Base-by-base conservation (phyloP, 2,113 vertebrate genomes). In the Urocitellus parryii region DNA sequence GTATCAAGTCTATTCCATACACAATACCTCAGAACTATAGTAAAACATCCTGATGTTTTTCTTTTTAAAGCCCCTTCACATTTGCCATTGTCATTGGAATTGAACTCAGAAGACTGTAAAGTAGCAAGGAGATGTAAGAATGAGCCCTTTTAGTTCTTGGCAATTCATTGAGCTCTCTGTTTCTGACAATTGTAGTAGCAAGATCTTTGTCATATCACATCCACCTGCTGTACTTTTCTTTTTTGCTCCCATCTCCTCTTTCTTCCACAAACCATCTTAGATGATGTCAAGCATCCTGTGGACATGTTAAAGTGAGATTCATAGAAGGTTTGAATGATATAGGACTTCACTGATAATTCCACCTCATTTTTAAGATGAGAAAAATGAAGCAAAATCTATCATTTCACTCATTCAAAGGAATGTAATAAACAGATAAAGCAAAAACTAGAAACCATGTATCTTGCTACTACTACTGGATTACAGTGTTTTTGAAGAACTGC, bases 1-100 rank as follows among this genome's bases (percentile, higher is more conserved):
- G 73, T 61, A 81, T 93, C n/a, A 73, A 92, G 27, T 84, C 61
- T 84, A 77, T 90, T 96, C 67, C 48, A 88, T 42, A 96, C 29
- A 97, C 76, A 96, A 53, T 77, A 98, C 82, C 9, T 34, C 14
- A 88, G 73, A 92, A 85, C 42, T 81, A 39, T 3, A 95, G 58
- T 74, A 82, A 96, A 80, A 90, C 12, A 90, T 74, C 8, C 29
- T 81, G 63, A 77, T 73, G 74, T 63, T 83, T 81, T 93, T 96
- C 42, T 90, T 95, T 90, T 81, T 84, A 83, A 96, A 78, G 32
- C n/a, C 14, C 34, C 14, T 95, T 94, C 63, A 88, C n/a, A 85
- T 92, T 92, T 88, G 18, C 45, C 77, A 96, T 61, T 51, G 67
- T 11, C 73, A 70, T 17, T 94, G 77, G 63, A 90, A 95, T 4